Base-by-base conservation (phyloP, 2,888 invertebrate species). In the Tortrix viridana region DNA sequence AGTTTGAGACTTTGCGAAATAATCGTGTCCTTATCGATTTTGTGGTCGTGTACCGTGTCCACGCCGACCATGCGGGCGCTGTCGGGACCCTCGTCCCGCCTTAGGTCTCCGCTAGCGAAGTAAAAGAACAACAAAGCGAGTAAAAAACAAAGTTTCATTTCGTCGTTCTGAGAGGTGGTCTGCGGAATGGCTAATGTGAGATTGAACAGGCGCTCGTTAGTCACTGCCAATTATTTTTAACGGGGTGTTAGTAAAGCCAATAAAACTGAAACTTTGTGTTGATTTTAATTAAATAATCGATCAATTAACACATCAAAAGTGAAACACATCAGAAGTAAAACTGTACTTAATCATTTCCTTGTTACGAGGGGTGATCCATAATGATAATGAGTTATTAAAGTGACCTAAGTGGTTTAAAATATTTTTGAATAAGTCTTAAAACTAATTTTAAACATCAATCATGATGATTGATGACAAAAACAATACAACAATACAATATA, bases 1-100 rank as follows among this genome's bases (percentile, higher is more conserved):
- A 86, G 56, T 60, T 84, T 86, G 60, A 86, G 72, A 67, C 88
- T 88, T 2, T 81, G 77, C 0, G 84, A 81, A 19, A 89, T 86
- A 23, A 88, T 75, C 0, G 89, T 87, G 57, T 90, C 80, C 68
- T 87, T 91, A 4, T 32, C 32, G 9, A 32, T 32, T 3, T 32
- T 32, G 0, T 74, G 38, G 47, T 82, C 76, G 48, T 85, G 85
- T 1, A 80, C 58, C 0, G 86, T 74, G 2, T 90, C 82, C 0
- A 89, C 69, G 2, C 88, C 89, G 18, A 86, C 63, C 77, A 87
- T 74, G 3, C 74, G 72, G 7, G 71, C 73, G 6, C 75, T 79
- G 3, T 78, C 74, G 2, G 44, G 20, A 1, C 22, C 9, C 3
- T 53, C 53, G 6, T 32, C 37, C n/a, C 41, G 53, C 6, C 50